Percentiles rank a stretch among this genome's conserved stretches.
These are phyloP conservation scores for Porites lobata DNA, from an alignment of 92 coral and sea anemone genomes.

Conservation along the genomic window DNA sequence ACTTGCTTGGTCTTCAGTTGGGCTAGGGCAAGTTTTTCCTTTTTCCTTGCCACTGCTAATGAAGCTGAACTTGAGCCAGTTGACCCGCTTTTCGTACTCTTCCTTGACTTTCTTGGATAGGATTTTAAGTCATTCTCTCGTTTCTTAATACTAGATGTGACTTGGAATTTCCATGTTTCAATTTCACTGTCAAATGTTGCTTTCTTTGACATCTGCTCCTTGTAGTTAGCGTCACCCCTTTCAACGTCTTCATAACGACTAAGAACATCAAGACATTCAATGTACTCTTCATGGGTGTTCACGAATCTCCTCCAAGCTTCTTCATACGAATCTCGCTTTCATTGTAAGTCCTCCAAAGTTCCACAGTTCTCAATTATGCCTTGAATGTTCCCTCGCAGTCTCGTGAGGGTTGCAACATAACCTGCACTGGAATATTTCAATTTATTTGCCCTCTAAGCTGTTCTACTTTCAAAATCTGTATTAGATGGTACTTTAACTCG, in stretches of 20 bases:
- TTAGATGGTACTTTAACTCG: too few relatives aligned
- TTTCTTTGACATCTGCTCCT: conserved; percentile 50
- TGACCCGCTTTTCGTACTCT: too few relatives aligned
- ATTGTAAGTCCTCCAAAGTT: too few relatives aligned
- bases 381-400: too few relatives aligned
- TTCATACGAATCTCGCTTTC: too few relatives aligned
- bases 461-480: too few relatives aligned
- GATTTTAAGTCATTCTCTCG: not conserved
- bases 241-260: conserved; percentile 4
- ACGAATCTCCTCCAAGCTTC: too few relatives aligned
- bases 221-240: conserved; percentile 1
- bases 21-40: conserved; percentile 16
- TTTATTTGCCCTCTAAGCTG: too few relatives aligned
- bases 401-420: too few relatives aligned
- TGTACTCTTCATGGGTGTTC: not conserved
- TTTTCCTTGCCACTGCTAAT: not conserved
- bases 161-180: conserved; percentile 17
- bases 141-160: not conserved
- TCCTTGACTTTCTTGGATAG: not conserved
- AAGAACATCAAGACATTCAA: conserved; percentile 23
- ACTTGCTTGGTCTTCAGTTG: conserved; percentile 20
- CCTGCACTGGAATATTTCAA: too few relatives aligned
- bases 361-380: too few relatives aligned
- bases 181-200: conserved; percentile 19
- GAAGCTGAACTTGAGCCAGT: not conserved